Evolutionary conservation across 1,140 invertebrate genomes (phyloP).

Genomic region (Hylaeus volcanicus): DNA sequence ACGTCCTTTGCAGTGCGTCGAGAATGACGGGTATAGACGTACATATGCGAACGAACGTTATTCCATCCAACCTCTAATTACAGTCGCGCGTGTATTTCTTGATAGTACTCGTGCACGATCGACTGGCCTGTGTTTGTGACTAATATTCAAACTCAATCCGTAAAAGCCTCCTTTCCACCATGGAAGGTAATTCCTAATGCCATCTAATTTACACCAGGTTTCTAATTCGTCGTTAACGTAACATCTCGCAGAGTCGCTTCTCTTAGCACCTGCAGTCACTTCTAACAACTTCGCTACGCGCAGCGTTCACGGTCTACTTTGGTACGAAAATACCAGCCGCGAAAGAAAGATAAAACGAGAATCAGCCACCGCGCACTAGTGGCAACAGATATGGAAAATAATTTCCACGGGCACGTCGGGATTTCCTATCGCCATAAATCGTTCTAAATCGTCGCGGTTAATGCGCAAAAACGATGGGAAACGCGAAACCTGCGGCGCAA

Average conservation of each 20-base stretch:
- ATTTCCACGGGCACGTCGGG: background rate
- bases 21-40: constrained; percentile 47
- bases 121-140: constrained; percentile 28
- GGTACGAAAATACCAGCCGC: too few species aligned
- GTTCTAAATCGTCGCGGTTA: constrained; percentile 9
- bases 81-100: constrained; percentile 7
- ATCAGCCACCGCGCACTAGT: too few species aligned
- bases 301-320: too few species aligned
- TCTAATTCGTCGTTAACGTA: too few species aligned
- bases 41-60: constrained; percentile 37
- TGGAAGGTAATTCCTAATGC: too few species aligned
- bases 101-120: constrained; percentile 11
- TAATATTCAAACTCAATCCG: background rate
- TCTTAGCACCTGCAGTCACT: too few species aligned
- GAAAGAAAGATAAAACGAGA: too few species aligned
- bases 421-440: background rate
- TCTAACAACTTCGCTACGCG: too few species aligned
- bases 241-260: too few species aligned
- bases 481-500: constrained; percentile 1
- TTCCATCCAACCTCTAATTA: constrained; percentile 47
- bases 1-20: constrained; percentile 22
- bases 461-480: constrained; percentile 3
- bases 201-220: too few species aligned
- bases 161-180: too few species aligned
- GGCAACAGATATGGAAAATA: constrained; percentile 9